Base-by-base conservation (phyloP, 2,888 invertebrate species). In the Metellina segmentata region DNA sequence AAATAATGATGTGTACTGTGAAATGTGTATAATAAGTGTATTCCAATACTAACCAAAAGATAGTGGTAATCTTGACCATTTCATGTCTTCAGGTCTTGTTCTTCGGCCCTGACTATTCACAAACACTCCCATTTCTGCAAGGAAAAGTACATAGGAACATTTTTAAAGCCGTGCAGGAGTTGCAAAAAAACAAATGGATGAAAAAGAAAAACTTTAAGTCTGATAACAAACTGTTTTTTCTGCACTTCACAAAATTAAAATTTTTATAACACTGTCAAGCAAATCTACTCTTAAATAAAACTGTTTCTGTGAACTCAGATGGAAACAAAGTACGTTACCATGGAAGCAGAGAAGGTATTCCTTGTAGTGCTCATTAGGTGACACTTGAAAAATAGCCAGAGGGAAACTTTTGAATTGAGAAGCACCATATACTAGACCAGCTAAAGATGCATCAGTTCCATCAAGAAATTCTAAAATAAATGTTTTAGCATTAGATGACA, bases 311-410 rank as follows among this genome's bases (percentile, higher is more conserved):
- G 5, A 77, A 51, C 7, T 11, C 13, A 11, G 2, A 49, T 48
- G 34, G 48, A 48, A 34, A 34, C 9, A 81, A 34, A 16, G 34
- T 51, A 52, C 51, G n/a, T 94, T 93, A 95, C 95, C 95, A 93
- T 97, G 96, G 95, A 97, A 98, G 94, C 98, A 98, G 8, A 98
- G 95, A 9, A 98, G 95, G 94, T 97, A 97, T 95, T 98, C 98
- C 19, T 95, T 95, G 7, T 94, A 94, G 6, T 94, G 94, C 19
- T 92, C 93, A 0, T 94, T 94, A 69, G 94, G 94, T 49, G 94
- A 94, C 51, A 96, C 95, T 87, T 95, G 95, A 16, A 96, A 94
- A 7, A 96, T 96, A 49, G 96, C 96, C 89, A 96, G 95, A 0
- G 98, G 98, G 93, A 97, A 97, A 20, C 97, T 97, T 87, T 96